Percentiles rank a stretch among this genome's conserved stretches.
These are phyloP conservation scores for Actias luna DNA, from an alignment of 2,888 invertebrate genomes.

Conservation along the genomic window DNA sequence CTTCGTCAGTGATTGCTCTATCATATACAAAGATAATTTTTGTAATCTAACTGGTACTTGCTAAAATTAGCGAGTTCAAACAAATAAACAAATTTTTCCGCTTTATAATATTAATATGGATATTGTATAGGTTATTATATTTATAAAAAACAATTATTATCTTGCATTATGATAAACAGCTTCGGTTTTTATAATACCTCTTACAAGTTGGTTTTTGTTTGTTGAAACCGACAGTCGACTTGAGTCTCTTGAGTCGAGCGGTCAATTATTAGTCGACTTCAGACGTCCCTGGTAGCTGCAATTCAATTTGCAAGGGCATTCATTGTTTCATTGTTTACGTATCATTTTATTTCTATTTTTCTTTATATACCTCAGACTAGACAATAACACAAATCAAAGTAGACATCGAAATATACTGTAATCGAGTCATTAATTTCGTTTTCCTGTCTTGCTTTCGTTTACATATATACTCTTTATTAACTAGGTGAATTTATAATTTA, in stretches of 20 bases:
- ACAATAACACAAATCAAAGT: neutral
- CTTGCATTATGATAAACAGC: neutral
- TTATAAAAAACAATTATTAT: neutral
- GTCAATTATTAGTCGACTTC: conserved; percentile 63
- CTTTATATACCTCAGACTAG: conserved; percentile 1
- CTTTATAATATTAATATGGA: no score
- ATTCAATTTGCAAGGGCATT: conserved; percentile 75
- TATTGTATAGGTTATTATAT: no score
- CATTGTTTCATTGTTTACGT: conserved; percentile 58
- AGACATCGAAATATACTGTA: conserved; percentile 10
- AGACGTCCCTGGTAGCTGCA: conserved; percentile 54
- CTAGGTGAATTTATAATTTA: no score
- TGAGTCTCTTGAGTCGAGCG: conserved; percentile 50
- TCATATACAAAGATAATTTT: no score
- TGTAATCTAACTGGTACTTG: no score
- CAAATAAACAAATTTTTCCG: no score
- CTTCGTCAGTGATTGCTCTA: no score
- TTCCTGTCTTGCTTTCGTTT: no score
- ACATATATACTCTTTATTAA: no score
- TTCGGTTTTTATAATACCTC: neutral
- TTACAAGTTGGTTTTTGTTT: neutral
- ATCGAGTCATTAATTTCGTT: neutral
- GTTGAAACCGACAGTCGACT: conserved; percentile 20
- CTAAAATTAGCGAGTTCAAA: no score
- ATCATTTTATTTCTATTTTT: conserved; percentile 6